Percentiles rank a stretch among this genome's conserved stretches.
These are phyloP conservation scores for Gobiocypris rarus DNA, from an alignment of 2,113 vertebrate genomes.

Conservation along the genomic window DNA sequence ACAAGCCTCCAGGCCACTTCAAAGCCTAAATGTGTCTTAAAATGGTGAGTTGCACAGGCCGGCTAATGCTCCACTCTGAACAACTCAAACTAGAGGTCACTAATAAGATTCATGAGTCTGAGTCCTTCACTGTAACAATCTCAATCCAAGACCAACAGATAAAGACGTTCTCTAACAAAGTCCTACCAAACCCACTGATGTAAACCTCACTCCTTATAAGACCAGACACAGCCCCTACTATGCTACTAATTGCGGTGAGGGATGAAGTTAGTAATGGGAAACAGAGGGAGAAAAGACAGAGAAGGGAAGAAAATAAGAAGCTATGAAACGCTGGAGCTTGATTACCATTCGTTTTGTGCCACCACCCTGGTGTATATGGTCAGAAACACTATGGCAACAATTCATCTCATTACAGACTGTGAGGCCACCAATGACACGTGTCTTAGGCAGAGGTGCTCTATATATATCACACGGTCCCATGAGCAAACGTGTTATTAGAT, in stretches of 20 bases:
- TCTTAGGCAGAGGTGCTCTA: conserved; percentile 46
- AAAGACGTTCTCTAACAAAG: background rate
- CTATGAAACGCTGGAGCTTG: background rate
- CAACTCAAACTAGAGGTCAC: background rate
- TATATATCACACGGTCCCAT: conserved; percentile 46
- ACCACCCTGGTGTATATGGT: conserved; percentile 51
- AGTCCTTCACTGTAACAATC: background rate
- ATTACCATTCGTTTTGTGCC: conserved; percentile 15
- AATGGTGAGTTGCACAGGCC: background rate
- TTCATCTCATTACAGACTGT: conserved; percentile 46
- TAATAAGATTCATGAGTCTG: background rate
- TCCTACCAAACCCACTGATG: background rate
- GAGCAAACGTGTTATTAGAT: conserved; percentile 51
- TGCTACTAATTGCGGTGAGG: conserved; percentile 27
- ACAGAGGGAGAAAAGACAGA: conserved; percentile 40
- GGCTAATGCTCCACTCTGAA: background rate
- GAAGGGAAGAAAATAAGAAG: conserved; percentile 35
- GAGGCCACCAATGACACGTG: conserved; percentile 48
- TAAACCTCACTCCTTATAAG: conserved; percentile 26
- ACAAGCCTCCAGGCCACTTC: conserved; percentile 38
- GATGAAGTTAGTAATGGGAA: conserved; percentile 50
- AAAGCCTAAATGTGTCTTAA: conserved; percentile 28
- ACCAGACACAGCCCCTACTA: conserved; percentile 22
- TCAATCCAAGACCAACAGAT: conserved; percentile 15
- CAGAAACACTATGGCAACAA: conserved; percentile 45